A percentile compares a stretch with the other conserved stretches of the same genome.
These are phyloP conservation scores for Pristionchus mayeri DNA, from an alignment of 2,888 invertebrate species.

Conservation along the genomic window DNA sequence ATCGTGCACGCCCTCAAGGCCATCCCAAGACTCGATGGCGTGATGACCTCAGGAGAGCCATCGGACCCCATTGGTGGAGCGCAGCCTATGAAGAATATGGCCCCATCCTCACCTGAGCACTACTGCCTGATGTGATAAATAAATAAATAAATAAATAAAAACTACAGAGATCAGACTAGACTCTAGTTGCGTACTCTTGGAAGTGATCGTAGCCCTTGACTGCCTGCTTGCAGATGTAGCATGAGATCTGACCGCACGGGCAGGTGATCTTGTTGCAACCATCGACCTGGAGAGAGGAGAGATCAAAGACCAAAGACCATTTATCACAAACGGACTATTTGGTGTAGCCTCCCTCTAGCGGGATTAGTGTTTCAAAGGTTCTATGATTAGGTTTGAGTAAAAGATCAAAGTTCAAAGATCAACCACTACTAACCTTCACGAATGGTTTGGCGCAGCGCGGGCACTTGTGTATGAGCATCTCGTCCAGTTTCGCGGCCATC, in stretches of 20 bases:
- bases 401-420: background rate
- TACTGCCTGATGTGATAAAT: background rate
- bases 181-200: background rate
- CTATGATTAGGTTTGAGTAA: too few relatives aligned
- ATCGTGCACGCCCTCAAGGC: too few relatives aligned
- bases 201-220: constrained; percentile 47
- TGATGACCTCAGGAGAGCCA: too few relatives aligned
- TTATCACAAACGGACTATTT: too few relatives aligned
- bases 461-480: constrained; percentile 29
- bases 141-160: background rate
- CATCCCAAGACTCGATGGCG: too few relatives aligned
- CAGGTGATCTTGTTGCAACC: constrained; percentile 82
- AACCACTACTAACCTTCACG: constrained; percentile 6
- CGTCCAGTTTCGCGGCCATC: constrained; percentile 17
- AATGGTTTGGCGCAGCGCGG: constrained; percentile 32
- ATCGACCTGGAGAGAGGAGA: constrained; percentile 65
- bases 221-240: constrained; percentile 80
- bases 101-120: too few relatives aligned
- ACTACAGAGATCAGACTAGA: background rate
- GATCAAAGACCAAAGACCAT: background rate
- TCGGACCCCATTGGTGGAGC: too few relatives aligned
- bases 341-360: too few relatives aligned
- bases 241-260: constrained; percentile 80
- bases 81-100: too few relatives aligned
- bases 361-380: too few relatives aligned